Percentiles rank a stretch among this genome's conserved stretches.
Evolutionary conservation across 2,113 vertebrate genomes (phyloP).

Genomic region (Motacilla tschutschensis): DNA sequence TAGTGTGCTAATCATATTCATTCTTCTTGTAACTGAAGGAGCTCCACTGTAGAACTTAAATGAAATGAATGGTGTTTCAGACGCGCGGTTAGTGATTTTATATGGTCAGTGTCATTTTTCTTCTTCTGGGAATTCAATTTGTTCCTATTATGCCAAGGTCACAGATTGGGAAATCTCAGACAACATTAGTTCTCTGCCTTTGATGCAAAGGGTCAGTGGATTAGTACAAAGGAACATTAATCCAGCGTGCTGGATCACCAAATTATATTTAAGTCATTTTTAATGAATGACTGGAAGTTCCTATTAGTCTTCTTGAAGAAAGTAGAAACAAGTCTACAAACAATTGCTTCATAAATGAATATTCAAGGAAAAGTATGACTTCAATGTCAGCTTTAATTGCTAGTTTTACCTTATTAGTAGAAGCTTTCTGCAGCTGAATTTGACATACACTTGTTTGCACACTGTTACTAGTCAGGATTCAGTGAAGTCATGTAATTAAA

Average conservation of each 20-base stretch:
- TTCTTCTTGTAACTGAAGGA: constrained; percentile 29
- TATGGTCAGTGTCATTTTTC: constrained; percentile 70
- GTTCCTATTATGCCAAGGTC: constrained; percentile 71
- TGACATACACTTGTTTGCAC: constrained; percentile 83
- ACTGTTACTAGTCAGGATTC: constrained; percentile 83
- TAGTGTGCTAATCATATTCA: constrained; percentile 34
- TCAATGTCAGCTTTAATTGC: constrained; percentile 79
- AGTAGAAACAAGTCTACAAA: constrained; percentile 63
- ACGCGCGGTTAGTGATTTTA: constrained; percentile 36
- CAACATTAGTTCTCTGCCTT: constrained; percentile 67
- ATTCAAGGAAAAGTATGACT: constrained; percentile 75
- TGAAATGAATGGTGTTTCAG: constrained; percentile 59
- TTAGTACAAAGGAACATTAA: constrained; percentile 78
- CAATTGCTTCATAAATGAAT: constrained; percentile 77
- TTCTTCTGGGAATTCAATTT: constrained; percentile 75
- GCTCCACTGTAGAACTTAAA: constrained; percentile 47
- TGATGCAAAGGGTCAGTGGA: constrained; percentile 76
- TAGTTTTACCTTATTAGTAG: constrained; percentile 80
- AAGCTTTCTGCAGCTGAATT: constrained; percentile 76
- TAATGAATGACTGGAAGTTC: constrained; percentile 68
- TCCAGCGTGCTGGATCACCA: constrained; percentile 64
- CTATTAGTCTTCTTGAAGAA: constrained; percentile 70
- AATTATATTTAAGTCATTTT: constrained; percentile 73
- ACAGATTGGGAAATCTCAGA: constrained; percentile 62
- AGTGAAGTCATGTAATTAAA: constrained; percentile 83